These are phyloP conservation scores for Lamproptera curius DNA, from an alignment of 2,888 invertebrate genomes.

Conservation along the genomic window DNA sequence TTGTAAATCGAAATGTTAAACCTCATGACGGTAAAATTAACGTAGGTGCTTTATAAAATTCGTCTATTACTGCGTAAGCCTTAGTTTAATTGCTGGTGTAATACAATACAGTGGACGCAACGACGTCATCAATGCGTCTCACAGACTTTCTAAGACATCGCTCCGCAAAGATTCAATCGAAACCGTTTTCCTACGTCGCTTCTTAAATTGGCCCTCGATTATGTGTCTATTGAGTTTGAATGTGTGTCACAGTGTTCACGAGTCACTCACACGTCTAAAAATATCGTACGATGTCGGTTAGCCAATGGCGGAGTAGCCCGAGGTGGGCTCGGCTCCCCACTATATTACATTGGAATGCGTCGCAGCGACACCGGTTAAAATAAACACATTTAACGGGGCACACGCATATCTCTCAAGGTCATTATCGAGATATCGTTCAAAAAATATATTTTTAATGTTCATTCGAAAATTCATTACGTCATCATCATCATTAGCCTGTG, in stretches of 20 bases:
- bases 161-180: slow-evolving; percentile 55
- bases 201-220: slow-evolving; percentile 64
- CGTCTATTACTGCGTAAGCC: too few species aligned
- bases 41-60: too few species aligned
- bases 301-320: slow-evolving; percentile 55
- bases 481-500: too few species aligned
- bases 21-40: too few species aligned
- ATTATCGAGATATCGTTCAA: slow-evolving; percentile 46
- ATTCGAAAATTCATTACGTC: neutral
- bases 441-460: slow-evolving; percentile 15
- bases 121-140: slow-evolving; percentile 49
- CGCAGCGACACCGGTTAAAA: slow-evolving; percentile 72
- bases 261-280: slow-evolving; percentile 52
- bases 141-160: slow-evolving; percentile 63
- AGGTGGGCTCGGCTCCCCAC: slow-evolving; percentile 76
- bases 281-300: slow-evolving; percentile 67
- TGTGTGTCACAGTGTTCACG: slow-evolving; percentile 43
- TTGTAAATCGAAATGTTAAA: too few species aligned
- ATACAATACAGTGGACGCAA: neutral
- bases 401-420: slow-evolving; percentile 57
- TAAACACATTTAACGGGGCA: slow-evolving; percentile 65
- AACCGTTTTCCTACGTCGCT: slow-evolving; percentile 43
- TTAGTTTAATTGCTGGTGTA: too few species aligned
- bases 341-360: slow-evolving; percentile 59
- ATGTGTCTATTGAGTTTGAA: slow-evolving; percentile 48